Conservation (phyloP, 2,888 invertebrate species). For the Melieria omissa region DNA sequence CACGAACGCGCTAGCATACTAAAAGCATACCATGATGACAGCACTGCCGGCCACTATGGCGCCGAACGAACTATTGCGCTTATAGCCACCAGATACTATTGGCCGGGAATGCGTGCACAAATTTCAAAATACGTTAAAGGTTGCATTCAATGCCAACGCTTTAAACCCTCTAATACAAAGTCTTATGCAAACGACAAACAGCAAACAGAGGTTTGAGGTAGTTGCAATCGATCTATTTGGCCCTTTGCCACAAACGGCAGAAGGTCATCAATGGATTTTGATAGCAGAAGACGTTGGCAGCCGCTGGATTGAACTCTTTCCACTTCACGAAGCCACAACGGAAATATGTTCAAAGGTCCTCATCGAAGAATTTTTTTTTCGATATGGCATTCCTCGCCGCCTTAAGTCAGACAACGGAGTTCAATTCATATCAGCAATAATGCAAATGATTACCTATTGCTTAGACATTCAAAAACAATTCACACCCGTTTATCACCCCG, state of each 20-base stretch:
- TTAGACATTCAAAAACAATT: conserved; percentile 31
- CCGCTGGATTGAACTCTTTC: conserved; percentile 50
- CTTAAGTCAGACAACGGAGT: conserved; percentile 58
- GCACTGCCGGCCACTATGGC: conserved; percentile 37
- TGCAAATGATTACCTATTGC: conserved; percentile 52
- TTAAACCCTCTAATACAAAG: conserved; percentile 40
- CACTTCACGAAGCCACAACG: conserved; percentile 50
- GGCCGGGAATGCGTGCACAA: conserved; percentile 32
- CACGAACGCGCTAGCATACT: conserved; percentile 23
- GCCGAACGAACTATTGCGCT: not conserved
- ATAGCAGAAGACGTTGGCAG: conserved; percentile 48
- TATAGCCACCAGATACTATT: conserved; percentile 26
- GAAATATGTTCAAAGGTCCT: conserved; percentile 49
- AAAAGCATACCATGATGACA: conserved; percentile 33
- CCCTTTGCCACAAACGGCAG: conserved; percentile 19
- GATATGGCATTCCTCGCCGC: conserved; percentile 53
- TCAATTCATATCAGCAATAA: conserved; percentile 55
- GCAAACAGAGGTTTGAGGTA: conserved; percentile 41
- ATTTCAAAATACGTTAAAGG: conserved; percentile 23
- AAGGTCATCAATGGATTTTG: conserved; percentile 47
- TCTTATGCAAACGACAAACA: conserved; percentile 40
- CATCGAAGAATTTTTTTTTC: conserved; percentile 51
- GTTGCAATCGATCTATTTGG: conserved; percentile 39
- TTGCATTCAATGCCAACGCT: conserved; percentile 40
- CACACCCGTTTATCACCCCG: conserved; percentile 57